Base-by-base conservation (phyloP, 1,140 invertebrate genomes). In the Eciton burchellii region DNA sequence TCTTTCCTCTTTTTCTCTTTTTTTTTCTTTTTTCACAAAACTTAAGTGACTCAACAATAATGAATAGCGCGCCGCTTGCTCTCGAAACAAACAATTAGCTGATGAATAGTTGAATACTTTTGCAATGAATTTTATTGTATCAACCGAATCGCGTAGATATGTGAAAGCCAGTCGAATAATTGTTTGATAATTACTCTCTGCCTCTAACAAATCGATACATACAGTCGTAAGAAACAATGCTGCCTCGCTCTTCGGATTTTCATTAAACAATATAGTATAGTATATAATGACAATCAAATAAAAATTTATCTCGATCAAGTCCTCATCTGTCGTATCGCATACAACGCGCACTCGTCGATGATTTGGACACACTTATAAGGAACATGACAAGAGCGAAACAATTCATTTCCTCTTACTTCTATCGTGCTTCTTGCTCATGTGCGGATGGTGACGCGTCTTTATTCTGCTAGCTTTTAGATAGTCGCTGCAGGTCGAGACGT, bases 391-490 rank as follows among this genome's bases (percentile, higher is more conserved):
- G 63, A 79, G 63, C 70, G 71, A 74, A 59, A 11, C 12, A 60
- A 45, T 86, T 91, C 92, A 93, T 91, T 93, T 93, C 90, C 91
- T 91, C 89, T 93, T 94, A 91, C 73, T 92, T 84, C 93, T 94
- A 88, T 94, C 92, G 83, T 92, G 89, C 88, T 93, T 93, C 85
- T 88, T 90, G 85, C 56, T 81, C 60, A 87, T 76, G 87, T 86
- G 90, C 83, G 76, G 89, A 89, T 90, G 91, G 85, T 92, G 92
- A 76, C 91, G 91, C 49, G 88, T 86, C 87, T 93, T 93, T 90
- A 89, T 83, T 89, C 91, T 92, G 89, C 81, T 89, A 89, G 85
- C 90, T 83, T 88, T 91, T 62, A 87, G 84, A 84, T 90, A 85
- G 56, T 93, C 91, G 84, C 70, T 84, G 68, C 89, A 82, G 70